Evolutionary conservation across 2,797 vertebrate genomes (phyloP).

Genomic region (Vireo griseus): DNA sequence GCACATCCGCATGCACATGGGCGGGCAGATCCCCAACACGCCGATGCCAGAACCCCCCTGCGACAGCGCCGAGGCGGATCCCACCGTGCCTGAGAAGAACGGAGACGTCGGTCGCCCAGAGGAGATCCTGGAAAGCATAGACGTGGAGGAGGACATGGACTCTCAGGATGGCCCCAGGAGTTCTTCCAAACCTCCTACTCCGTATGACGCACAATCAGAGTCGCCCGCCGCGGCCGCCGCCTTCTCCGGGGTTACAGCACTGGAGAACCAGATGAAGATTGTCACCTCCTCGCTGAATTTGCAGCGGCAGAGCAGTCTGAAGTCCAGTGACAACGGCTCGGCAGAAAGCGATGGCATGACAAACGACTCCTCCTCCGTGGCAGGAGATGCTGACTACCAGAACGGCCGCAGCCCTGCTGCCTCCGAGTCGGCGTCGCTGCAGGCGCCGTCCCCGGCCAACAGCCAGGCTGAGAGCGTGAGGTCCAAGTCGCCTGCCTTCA

Average conservation of each 20-base stretch:
- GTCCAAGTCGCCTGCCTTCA: conserved; percentile 80
- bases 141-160: conserved; percentile 74
- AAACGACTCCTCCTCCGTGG: conserved; percentile 80
- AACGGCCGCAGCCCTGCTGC: conserved; percentile 84
- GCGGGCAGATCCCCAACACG: conserved; percentile 94
- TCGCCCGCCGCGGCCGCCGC: conserved; percentile 14
- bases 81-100: conserved; percentile 72
- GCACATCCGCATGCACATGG: conserved; percentile 99
- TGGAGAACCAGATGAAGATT: conserved; percentile 81
- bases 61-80: conserved; percentile 77
- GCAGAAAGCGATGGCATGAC: conserved; percentile 83
- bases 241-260: conserved; percentile 77
- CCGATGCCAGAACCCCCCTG: conserved; percentile 83
- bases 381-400: conserved; percentile 83
- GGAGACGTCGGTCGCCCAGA: conserved; percentile 70
- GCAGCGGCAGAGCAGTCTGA: conserved; percentile 86
- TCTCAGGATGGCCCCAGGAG: conserved; percentile 72
- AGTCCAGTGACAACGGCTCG: conserved; percentile 76
- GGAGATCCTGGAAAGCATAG: conserved; percentile 74
- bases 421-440: conserved; percentile 79
- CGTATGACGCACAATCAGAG: conserved; percentile 55
- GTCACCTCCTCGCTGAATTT: conserved; percentile 79
- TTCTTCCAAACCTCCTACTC: conserved; percentile 64
- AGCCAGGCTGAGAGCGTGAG: conserved; percentile 75
- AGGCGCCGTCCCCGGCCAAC: conserved; percentile 84